These are phyloP conservation scores for Ammodytes marinus DNA, from an alignment of 2,113 vertebrate genomes.

Conservation along the genomic window DNA sequence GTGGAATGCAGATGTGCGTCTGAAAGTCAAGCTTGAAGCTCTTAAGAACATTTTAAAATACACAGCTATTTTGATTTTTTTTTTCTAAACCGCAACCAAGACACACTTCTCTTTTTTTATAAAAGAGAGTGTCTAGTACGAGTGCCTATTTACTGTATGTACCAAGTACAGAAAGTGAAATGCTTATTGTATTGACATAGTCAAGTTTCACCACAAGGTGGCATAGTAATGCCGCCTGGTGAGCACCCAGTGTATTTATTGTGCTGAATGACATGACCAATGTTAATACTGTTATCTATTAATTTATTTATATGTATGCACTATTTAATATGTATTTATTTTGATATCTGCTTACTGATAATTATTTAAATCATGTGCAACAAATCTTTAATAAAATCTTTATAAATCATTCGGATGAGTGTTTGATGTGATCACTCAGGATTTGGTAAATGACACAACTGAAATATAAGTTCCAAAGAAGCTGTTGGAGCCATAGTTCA, in stretches of 20 bases:
- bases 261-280: background rate
- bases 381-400: constrained; percentile 32
- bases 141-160: constrained; percentile 69
- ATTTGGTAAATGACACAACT: background rate
- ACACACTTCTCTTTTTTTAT: background rate
- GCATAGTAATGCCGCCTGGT: constrained; percentile 10
- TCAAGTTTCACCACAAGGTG: constrained; percentile 46
- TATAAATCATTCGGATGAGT: background rate
- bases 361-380: constrained; percentile 7
- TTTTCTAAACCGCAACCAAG: background rate
- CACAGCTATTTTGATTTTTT: background rate
- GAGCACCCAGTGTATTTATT: constrained; percentile 34
- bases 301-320: constrained; percentile 56
- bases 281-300: constrained; percentile 33
- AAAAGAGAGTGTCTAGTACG: background rate
- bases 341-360: background rate
- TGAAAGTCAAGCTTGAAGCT: background rate
- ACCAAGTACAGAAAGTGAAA: constrained; percentile 67
- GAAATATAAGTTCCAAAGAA: background rate
- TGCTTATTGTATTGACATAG: constrained; percentile 46
- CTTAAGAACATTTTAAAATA: background rate
- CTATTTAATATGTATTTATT: constrained; percentile 32
- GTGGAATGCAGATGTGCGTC: background rate
- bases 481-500: background rate
- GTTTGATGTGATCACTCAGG: background rate